Percentiles rank a stretch among this genome's conserved stretches.
Evolutionary conservation across 2,113 vertebrate species (phyloP).

Genomic region (Rhynchomys soricoides): DNA sequence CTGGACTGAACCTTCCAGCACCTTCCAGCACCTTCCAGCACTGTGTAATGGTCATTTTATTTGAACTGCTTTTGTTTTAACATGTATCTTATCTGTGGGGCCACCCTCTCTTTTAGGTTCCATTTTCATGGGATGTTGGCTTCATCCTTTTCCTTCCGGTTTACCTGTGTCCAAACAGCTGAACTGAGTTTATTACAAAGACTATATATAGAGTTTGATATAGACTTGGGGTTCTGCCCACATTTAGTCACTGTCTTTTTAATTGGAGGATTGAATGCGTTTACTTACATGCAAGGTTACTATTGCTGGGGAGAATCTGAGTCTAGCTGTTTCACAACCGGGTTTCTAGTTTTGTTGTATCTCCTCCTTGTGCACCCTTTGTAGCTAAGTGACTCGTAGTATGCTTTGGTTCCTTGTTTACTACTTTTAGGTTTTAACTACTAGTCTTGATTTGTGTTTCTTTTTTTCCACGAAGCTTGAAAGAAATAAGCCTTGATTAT

Average conservation of each 20-base stretch:
- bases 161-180: background rate
- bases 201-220: background rate
- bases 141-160: background rate
- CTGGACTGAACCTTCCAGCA: background rate
- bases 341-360: background rate
- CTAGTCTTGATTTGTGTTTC: background rate
- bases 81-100: background rate
- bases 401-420: background rate
- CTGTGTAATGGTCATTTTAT: background rate
- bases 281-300: background rate
- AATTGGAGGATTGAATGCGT: background rate
- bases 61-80: background rate
- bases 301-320: background rate
- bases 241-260: background rate
- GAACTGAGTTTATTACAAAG: background rate
- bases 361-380: background rate
- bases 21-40: no score
- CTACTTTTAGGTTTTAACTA: background rate
- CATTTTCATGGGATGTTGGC: background rate
- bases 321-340: background rate
- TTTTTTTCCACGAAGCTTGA: background rate
- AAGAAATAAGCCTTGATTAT: background rate
- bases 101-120: background rate
- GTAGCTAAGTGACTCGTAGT: background rate
- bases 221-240: background rate